phyloP scores from a whole-genome alignment of 1,140 invertebrate species.

The Ctenoplectra terminalis region DNA sequence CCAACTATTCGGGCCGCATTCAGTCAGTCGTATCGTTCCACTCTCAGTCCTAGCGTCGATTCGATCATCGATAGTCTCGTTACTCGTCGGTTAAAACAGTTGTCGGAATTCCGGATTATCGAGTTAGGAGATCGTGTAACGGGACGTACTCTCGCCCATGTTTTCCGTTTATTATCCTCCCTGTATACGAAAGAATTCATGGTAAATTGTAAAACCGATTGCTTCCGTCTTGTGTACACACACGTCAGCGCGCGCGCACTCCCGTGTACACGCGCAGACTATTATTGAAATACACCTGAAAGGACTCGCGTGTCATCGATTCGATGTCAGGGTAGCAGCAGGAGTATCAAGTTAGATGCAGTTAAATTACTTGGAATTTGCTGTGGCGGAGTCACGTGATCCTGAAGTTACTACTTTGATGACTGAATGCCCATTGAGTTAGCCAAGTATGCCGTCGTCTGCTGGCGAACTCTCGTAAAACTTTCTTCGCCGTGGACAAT shows the following conservation, averaged over 20 bases:
- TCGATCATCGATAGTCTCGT: not conserved
- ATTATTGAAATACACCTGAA: not conserved
- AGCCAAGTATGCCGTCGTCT: not conserved
- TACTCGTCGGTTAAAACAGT: not conserved
- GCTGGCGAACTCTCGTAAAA: conserved; percentile 2
- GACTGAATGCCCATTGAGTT: conserved; percentile 17
- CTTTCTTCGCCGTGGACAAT: not conserved
- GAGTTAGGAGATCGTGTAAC: not conserved
- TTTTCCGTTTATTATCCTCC: not conserved
- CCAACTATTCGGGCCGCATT: not conserved
- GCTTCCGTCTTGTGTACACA: too few relatives aligned
- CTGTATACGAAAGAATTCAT: not conserved
- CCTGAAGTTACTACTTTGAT: conserved; percentile 17
- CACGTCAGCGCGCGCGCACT: too few relatives aligned
- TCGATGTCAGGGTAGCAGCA: not conserved
- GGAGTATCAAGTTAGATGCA: not conserved
- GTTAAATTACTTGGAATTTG: conserved; percentile 29
- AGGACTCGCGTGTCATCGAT: not conserved
- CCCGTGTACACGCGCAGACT: not conserved
- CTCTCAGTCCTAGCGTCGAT: not conserved
- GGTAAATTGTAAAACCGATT: not conserved
- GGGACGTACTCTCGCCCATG: not conserved
- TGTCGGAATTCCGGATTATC: not conserved
- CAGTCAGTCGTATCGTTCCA: not conserved
- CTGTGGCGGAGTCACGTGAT: conserved; percentile 22